These are phyloP conservation scores for Drosophila lowei DNA, from an alignment of 1,140 invertebrate genomes.

Conservation along the genomic window DNA sequence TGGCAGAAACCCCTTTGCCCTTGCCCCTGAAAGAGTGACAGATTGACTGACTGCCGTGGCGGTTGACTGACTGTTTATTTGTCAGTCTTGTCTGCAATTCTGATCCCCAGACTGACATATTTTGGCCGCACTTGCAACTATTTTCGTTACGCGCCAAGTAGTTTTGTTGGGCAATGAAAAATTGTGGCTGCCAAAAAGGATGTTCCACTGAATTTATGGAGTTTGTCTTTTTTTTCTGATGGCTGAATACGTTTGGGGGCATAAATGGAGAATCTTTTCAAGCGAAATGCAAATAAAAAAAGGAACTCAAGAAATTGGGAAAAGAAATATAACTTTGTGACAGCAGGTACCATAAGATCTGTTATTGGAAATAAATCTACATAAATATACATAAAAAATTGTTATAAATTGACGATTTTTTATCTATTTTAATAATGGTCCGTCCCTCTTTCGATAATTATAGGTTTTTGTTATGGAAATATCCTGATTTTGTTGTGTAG, in stretches of 20 bases:
- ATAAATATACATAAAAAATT: too few species aligned
- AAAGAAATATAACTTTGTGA: too few species aligned
- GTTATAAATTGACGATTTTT: too few species aligned
- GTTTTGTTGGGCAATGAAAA: constrained; percentile 41
- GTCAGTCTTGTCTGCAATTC: constrained; percentile 67
- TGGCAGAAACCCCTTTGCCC: constrained; percentile 19
- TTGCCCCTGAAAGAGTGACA: constrained; percentile 5
- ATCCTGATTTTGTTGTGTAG: too few species aligned
- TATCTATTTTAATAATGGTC: too few species aligned
- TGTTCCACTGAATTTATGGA: constrained; percentile 26
- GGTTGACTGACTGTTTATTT: constrained; percentile 58
- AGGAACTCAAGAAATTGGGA: not conserved
- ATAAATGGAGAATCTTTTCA: too few species aligned
- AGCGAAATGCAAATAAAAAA: not conserved
- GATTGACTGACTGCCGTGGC: constrained; percentile 29
- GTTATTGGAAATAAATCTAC: too few species aligned
- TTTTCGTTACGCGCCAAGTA: not conserved
- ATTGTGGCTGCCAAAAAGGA: constrained; percentile 28
- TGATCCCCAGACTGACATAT: constrained; percentile 70
- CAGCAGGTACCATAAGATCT: too few species aligned
- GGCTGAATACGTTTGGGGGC: too few species aligned
- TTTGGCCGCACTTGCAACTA: constrained; percentile 50
- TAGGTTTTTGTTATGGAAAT: too few species aligned
- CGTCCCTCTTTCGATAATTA: too few species aligned
- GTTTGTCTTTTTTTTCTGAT: not conserved